These are phyloP conservation scores for Tetrao urogallus DNA, from an alignment of 2,113 vertebrate species.

Conservation along the genomic window DNA sequence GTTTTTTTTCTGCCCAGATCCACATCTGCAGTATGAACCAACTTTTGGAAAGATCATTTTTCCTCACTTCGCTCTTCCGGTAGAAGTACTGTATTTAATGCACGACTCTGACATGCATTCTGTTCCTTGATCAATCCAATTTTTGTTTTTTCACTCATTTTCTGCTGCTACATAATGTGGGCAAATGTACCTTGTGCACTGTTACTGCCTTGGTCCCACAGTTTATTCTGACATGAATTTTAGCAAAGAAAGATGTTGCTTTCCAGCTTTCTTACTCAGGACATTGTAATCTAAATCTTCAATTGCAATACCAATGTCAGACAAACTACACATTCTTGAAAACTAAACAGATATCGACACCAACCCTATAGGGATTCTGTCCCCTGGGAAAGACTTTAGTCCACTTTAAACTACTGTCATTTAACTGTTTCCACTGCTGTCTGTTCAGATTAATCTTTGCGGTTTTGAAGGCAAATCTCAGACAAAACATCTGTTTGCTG, in stretches of 20 bases:
- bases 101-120: neutral
- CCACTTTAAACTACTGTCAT: neutral
- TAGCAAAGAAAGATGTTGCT: neutral
- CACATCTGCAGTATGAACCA: neutral
- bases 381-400: neutral
- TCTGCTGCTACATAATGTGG: neutral
- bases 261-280: neutral
- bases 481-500: neutral
- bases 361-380: neutral
- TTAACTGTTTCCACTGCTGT: neutral
- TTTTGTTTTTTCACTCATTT: neutral
- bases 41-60: neutral
- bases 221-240: neutral
- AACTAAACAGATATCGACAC: neutral
- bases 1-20: no score
- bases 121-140: neutral
- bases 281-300: neutral
- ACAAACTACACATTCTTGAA: neutral
- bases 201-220: neutral
- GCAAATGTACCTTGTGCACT: neutral
- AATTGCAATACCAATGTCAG: neutral
- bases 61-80: neutral
- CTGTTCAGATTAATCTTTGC: neutral
- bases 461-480: neutral
- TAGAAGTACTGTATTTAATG: neutral